These are phyloP conservation scores for Drosophila kohkoa DNA, from an alignment of 1,140 invertebrate genomes.

Conservation along the genomic window DNA sequence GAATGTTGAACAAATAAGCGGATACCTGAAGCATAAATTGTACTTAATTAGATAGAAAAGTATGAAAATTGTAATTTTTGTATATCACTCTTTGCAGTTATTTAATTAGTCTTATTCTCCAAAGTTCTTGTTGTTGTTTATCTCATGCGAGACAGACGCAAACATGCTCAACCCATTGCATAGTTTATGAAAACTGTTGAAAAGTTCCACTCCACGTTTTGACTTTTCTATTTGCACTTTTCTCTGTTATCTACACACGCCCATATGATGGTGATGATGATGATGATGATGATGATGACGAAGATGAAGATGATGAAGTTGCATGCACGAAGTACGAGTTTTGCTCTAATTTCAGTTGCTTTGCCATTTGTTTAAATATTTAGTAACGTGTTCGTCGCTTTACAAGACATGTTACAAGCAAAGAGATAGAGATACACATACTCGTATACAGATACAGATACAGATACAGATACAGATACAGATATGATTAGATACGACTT, in stretches of 20 bases:
- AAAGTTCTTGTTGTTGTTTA: slow-evolving; percentile 12
- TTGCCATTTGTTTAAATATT: slow-evolving; percentile 76
- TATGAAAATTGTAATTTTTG: slow-evolving; percentile 25
- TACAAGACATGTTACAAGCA: slow-evolving; percentile 38
- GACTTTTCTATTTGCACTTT: slow-evolving; percentile 75
- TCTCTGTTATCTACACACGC: slow-evolving; percentile 46
- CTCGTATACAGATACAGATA: slow-evolving; percentile 26
- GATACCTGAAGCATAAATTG: slow-evolving; percentile 5
- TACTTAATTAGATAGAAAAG: slow-evolving; percentile 4
- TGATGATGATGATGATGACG: slow-evolving; percentile 23
- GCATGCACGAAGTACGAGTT: slow-evolving; percentile 52
- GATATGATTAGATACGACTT: slow-evolving; percentile 79
- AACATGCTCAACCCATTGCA: slow-evolving; percentile 21
- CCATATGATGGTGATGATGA: slow-evolving; percentile 1
- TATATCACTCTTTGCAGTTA: slow-evolving; percentile 3
- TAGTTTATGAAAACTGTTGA: slow-evolving; percentile 31
- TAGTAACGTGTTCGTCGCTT: slow-evolving; percentile 66
- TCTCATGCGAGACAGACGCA: slow-evolving; percentile 11
- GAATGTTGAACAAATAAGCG: not conserved
- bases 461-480: slow-evolving; percentile 36
- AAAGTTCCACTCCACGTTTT: slow-evolving; percentile 58
- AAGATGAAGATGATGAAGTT: slow-evolving; percentile 11
- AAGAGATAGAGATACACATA: slow-evolving; percentile 34
- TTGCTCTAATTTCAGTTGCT: slow-evolving; percentile 73
- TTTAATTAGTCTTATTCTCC: slow-evolving; percentile 23